These are phyloP conservation scores for Caenorhabditis sp. DNA, from an alignment of 2,888 invertebrate genomes.

Conservation along the genomic window DNA sequence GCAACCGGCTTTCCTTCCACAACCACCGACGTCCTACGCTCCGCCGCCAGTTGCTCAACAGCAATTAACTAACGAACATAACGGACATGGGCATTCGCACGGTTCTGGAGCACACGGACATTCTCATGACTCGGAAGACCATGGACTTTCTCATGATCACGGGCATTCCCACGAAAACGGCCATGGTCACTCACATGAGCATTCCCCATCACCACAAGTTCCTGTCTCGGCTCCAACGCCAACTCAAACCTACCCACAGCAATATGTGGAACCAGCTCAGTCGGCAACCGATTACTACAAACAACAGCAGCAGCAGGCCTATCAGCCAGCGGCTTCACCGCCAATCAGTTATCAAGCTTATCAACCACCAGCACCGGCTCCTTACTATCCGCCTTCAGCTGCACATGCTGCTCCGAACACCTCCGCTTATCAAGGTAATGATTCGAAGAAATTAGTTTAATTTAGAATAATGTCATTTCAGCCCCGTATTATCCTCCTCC, in stretches of 20 bases:
- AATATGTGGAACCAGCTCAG: constrained; percentile 24
- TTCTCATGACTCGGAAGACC: constrained; percentile 50
- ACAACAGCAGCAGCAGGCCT: constrained; percentile 26
- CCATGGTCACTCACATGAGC: constrained; percentile 57
- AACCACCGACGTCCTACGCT: constrained; percentile 40
- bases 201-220: constrained; percentile 31
- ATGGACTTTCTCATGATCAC: constrained; percentile 48
- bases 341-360: constrained; percentile 22
- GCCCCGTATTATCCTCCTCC: constrained; percentile 45
- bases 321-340: constrained; percentile 19
- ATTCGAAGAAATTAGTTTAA: background rate
- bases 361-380: constrained; percentile 40
- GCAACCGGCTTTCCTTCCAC: constrained; percentile 32
- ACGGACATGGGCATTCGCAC: constrained; percentile 44
- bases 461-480: background rate
- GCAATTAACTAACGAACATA: background rate
- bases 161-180: constrained; percentile 51
- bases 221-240: constrained; percentile 22
- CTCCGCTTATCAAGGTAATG: constrained; percentile 36
- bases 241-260: constrained; percentile 15
- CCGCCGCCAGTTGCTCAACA: constrained; percentile 12
- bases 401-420: constrained; percentile 13
- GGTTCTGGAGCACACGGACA: constrained; percentile 26
- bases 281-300: constrained; percentile 18
- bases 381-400: constrained; percentile 35